Evolutionary conservation across 2,888 invertebrate species (phyloP), one percentile per base, ranked within the genome.

Genomic region (Caenorhabditis imperialis): DNA sequence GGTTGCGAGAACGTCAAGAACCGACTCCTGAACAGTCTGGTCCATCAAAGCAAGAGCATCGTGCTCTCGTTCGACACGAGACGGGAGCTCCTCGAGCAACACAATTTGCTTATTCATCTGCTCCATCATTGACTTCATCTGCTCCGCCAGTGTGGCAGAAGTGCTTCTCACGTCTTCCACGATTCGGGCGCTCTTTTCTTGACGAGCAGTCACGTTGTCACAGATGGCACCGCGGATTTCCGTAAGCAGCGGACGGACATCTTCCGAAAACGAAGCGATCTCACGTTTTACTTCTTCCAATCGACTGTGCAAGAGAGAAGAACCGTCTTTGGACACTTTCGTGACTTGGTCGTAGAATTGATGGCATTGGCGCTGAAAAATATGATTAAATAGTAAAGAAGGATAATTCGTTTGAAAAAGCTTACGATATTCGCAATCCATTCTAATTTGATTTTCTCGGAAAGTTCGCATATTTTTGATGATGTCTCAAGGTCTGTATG

Each of bases 181-280:
- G 22, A 45, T 44, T 0, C 16, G 18, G 1, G 10, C 16, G 25
- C 51, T 42, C 12, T 62, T 35, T 22, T 57, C 38, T 10, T 2
- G 8, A 7, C 57, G 45, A 33, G 38, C 44, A 4, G 48, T 37
- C 18, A 42, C 14, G n/a, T n/a, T 38, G 5, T 62, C 62, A 14
- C 37, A 50, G 16, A 45, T 50, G 1, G 57, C 44, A 18, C 58
- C 50, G 2, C 62, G 62, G 14, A 71, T 37, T 27, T 61, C 57
- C 1, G 27, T 20, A 8, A 71, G 18, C 23, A 62, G 25, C 20
- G 71, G 71, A 8, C 27, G n/a, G 7, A 71, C 18, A 16, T 71
- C 71, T 12, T 55, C 37, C 0, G 62, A 10, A 25, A 71, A 58
- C 16, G 48, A 54, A 2, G 50, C 18, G 0, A 62, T 30, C 33